A percentile compares a stretch with the other conserved stretches of the same genome.
Conservation (phyloP, 2,797 vertebrate species). For the Danio tinwini region DNA sequence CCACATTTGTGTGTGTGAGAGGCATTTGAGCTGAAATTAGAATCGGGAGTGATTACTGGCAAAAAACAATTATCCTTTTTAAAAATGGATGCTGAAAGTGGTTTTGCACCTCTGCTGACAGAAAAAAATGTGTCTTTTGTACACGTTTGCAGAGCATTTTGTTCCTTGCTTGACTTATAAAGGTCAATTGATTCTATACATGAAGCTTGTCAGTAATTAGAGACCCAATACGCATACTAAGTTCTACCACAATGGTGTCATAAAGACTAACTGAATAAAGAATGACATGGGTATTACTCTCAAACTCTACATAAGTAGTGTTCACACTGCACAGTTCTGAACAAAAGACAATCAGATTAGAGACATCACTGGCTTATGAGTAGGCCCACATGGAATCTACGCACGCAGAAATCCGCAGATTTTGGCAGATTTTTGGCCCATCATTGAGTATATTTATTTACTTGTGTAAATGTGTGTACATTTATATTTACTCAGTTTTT, state of each 20-base stretch:
- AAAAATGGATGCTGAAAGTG: background rate
- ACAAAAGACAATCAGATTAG: background rate
- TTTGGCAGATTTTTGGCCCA: no score
- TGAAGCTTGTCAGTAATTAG: background rate
- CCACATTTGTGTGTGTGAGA: conserved; percentile 9
- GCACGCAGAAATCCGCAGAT: no score
- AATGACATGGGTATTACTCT: no score
- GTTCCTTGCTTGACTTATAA: background rate
- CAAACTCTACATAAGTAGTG: background rate
- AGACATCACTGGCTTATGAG: background rate
- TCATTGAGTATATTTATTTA: no score
- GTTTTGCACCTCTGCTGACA: background rate
- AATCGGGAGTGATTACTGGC: background rate
- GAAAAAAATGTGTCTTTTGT: background rate
- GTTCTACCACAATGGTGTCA: background rate
- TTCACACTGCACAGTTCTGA: background rate
- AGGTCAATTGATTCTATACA: background rate
- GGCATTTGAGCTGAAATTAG: conserved; percentile 23
- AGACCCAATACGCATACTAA: background rate
- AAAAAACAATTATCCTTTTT: conserved; percentile 2
- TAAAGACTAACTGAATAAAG: background rate
- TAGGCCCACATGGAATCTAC: no score
- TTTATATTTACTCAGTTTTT: no score
- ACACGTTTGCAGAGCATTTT: background rate
- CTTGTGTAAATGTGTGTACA: no score